Conservation (phyloP, 1,140 invertebrate species). For the Tetragnatha versicolor region DNA sequence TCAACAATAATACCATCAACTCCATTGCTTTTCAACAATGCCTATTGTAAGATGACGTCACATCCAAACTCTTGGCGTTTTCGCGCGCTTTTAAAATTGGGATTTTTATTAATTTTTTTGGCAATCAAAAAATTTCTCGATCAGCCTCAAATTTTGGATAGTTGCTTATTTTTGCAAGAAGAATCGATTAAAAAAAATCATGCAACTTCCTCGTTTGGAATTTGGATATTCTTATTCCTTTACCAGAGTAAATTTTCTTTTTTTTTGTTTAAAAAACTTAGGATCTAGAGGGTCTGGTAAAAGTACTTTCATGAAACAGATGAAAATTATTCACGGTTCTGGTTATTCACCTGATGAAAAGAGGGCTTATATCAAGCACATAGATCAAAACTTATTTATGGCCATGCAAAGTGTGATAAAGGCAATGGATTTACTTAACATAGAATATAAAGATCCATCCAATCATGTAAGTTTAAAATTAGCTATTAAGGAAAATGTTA, state of each 20-base stretch:
- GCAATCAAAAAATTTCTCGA: too few relatives aligned
- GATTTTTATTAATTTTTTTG: too few relatives aligned
- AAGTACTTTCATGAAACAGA: conserved; percentile 99
- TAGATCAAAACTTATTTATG: conserved; percentile 99
- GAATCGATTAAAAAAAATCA: too few relatives aligned
- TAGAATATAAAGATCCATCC: conserved; percentile 87
- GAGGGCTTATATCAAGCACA: conserved; percentile 96
- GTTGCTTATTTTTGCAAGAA: too few relatives aligned
- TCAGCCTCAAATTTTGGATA: too few relatives aligned
- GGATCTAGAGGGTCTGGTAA: conserved; percentile 98
- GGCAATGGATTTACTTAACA: conserved; percentile 98
- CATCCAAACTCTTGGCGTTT: too few relatives aligned
- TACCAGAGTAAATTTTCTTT: neutral
- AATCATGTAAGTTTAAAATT: conserved; percentile 86
- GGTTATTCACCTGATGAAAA: conserved; percentile 99
- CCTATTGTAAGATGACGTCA: too few relatives aligned
- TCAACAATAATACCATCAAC: too few relatives aligned
- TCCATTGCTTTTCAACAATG: too few relatives aligned
- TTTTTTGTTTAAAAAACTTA: conserved; percentile 7
- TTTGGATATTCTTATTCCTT: neutral
- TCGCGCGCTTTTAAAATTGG: too few relatives aligned
- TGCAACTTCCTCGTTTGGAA: too few relatives aligned
- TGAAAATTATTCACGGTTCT: conserved; percentile 99
- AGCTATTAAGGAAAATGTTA: too few relatives aligned
- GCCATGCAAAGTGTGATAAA: conserved; percentile 99